Base-by-base conservation (phyloP, 2,113 vertebrate species). In the Ondatra zibethicus region DNA sequence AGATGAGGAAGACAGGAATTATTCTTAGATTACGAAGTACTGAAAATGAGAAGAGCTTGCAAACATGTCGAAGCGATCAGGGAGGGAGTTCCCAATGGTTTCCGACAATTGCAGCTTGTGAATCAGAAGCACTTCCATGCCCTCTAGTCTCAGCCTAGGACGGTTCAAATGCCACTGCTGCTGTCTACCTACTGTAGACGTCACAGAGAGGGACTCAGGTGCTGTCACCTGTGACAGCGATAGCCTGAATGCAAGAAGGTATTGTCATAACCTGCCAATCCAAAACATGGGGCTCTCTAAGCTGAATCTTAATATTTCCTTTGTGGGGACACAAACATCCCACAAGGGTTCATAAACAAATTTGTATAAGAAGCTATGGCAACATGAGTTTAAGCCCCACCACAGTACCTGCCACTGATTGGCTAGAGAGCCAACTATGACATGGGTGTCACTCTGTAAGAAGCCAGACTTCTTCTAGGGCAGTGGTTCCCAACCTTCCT, bases 1-100 rank as follows among this genome's bases (percentile, higher is more conserved):
- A 92, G 75, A 70, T 75, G 31, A 88, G 42, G 78, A 72, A 70
- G 47, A 78, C 5, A 90, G 50, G 92, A 81, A 52, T 33, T 77
- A 91, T 70, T 85, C 55, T 92, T 91, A 86, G 72, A 92, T 25
- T 81, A 86, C 76, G 27, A 96, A 92, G 17, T 52, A 68, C 63
- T 17, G 65, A 91, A 47, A 96, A 65, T 21, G 80, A 87, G 61
- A 75, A 63, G 29, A 65, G n/a, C 88, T 93, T 61, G 70, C 1
- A 47, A 88, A 88, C 81, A 81, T 89, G 50, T 92, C 91, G 29
- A 91, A 91, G 92, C 63, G 50, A 29, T 58, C 25, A 68, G 27
- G 52, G 25, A 47, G 27, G 52, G 2, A 75, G 33, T 88, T 94
- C 47, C 73, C 47, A 45, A 39, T 5, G 39, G 29, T 70, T 92